phyloP scores from a whole-genome alignment of 23 tunicate species.

The Trididemnum clinides region DNA sequence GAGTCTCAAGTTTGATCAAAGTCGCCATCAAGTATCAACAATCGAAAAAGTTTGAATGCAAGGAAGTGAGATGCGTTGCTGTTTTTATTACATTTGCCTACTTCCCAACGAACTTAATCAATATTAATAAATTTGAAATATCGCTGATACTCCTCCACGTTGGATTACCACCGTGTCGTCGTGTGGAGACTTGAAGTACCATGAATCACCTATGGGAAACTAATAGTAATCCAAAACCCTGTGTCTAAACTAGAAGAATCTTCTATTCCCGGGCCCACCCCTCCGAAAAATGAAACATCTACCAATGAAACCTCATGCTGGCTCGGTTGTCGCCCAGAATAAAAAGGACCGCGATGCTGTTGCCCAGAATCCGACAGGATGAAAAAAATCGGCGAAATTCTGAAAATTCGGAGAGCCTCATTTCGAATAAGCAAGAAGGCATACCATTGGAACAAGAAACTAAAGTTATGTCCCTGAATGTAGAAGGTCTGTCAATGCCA shows the following conservation, averaged over 20 bases:
- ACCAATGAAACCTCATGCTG: conserved; percentile 11
- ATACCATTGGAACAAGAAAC: neutral
- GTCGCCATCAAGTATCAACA: no score
- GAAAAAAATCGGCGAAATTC: no score
- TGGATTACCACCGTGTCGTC: neutral
- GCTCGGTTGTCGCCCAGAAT: neutral
- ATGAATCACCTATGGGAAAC: neutral
- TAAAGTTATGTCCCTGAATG: neutral
- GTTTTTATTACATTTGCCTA: no score
- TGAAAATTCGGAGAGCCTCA: neutral
- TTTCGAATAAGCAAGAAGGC: neutral
- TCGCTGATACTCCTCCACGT: no score
- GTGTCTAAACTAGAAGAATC: no score
- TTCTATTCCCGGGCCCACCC: neutral
- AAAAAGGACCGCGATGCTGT: conserved; percentile 8
- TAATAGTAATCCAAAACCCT: neutral
- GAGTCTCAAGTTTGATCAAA: no score
- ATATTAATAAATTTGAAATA: no score
- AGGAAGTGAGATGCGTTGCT: no score
- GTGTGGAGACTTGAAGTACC: neutral
- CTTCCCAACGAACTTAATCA: no score
- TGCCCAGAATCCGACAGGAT: neutral
- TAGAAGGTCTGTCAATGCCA: neutral
- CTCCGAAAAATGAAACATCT: neutral
- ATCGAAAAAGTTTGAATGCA: no score